phyloP scores from a whole-genome alignment of 2,797 vertebrate genomes.

The Vireo griseus region DNA sequence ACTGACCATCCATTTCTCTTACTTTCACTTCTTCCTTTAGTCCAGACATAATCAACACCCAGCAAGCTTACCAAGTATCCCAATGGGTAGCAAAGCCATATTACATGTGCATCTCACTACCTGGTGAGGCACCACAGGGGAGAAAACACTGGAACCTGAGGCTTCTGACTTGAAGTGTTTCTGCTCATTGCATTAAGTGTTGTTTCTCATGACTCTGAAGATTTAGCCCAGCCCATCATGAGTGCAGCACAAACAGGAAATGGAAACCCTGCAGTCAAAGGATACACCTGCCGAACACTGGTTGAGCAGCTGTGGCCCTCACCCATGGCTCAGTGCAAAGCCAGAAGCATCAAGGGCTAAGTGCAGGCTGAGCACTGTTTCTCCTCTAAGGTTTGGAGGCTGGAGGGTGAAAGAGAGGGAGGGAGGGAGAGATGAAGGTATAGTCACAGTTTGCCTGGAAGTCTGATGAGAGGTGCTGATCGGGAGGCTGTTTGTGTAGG shows the following conservation, averaged over 20 bases:
- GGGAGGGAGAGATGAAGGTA: neutral
- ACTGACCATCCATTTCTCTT: neutral
- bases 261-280: conserved; percentile 39
- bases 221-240: neutral
- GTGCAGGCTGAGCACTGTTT: neutral
- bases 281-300: conserved; percentile 64
- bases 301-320: conserved; percentile 44
- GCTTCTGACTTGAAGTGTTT: neutral
- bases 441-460: conserved; percentile 27
- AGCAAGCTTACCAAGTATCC: neutral
- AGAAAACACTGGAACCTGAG: neutral
- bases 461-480: neutral
- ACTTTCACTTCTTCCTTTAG: neutral
- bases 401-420: neutral
- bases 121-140: neutral
- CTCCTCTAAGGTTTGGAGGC: neutral
- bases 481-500: neutral
- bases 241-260: conserved; percentile 68
- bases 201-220: conserved; percentile 19
- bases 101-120: neutral
- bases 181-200: neutral
- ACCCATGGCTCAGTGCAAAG: conserved; percentile 1
- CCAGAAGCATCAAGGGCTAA: neutral
- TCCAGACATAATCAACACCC: neutral
- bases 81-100: neutral